A percentile compares a stretch with the other conserved stretches of the same genome.
Evolutionary conservation across 2,113 vertebrate species (phyloP).

Genomic region (Hippocampus guttulatus): DNA sequence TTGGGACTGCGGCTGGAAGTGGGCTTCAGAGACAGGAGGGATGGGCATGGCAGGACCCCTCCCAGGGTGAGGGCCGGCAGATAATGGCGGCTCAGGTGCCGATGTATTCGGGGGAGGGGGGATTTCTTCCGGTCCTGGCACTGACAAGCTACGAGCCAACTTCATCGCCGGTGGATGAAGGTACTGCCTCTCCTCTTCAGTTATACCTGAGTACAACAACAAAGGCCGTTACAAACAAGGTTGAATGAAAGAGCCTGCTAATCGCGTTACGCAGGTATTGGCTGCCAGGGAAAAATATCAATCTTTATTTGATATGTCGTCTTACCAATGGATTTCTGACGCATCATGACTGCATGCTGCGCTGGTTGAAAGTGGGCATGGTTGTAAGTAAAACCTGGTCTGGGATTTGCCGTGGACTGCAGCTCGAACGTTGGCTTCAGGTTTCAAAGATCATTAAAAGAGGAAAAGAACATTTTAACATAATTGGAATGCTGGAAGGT

Average conservation of each 20-base stretch:
- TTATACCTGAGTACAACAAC: slow-evolving; percentile 69
- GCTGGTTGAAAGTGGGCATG: slow-evolving; percentile 82
- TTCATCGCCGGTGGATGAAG: slow-evolving; percentile 85
- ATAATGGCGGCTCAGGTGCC: slow-evolving; percentile 83
- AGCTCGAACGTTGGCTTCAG: slow-evolving; percentile 78
- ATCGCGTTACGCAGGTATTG: not conserved
- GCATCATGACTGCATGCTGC: slow-evolving; percentile 80
- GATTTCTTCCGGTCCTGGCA: slow-evolving; percentile 87
- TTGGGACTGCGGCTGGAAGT: slow-evolving; percentile 66
- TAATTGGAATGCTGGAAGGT: not conserved
- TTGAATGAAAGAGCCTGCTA: not conserved
- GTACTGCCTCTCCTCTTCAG: slow-evolving; percentile 85
- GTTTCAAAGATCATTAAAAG: slow-evolving; percentile 24
- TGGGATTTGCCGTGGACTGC: slow-evolving; percentile 70
- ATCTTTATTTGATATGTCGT: not conserved
- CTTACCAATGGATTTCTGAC: slow-evolving; percentile 89
- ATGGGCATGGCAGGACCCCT: slow-evolving; percentile 65
- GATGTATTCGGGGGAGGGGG: slow-evolving; percentile 87
- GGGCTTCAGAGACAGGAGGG: slow-evolving; percentile 60
- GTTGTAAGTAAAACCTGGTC: slow-evolving; percentile 78
- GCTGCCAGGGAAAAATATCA: too few species aligned
- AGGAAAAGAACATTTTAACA: slow-evolving; percentile 11
- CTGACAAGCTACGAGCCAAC: slow-evolving; percentile 85
- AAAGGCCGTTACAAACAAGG: slow-evolving; percentile 17
- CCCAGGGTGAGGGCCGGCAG: slow-evolving; percentile 73